Evolutionary conservation across 1,140 invertebrate genomes (phyloP), one percentile per base, ranked within the genome.

Genomic region (Lepidurus packardi): DNA sequence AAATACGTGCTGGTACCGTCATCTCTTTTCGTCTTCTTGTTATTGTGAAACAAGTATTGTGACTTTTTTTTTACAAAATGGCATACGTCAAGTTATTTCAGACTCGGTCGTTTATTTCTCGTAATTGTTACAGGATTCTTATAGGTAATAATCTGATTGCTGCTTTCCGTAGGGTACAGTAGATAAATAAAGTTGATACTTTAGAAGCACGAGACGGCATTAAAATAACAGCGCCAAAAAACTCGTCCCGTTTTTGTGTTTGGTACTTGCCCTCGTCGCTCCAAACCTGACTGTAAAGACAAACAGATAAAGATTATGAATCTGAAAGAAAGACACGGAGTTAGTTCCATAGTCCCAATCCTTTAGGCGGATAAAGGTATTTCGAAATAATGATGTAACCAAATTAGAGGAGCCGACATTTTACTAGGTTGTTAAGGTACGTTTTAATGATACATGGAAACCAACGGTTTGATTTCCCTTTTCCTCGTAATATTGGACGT

Each of bases 181-280:
- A 25, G 13, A 47, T 43, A 44, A 25, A 47, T 21, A 16, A 1
- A 47, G 42, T 45, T 77, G 44, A 80, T 79, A 41, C 78, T 75
- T 53, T 75, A 73, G 53, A 82, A 82, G 43, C 81, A 82, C 25
- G 80, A 79, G 10, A 82, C 81, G 42, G 81, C 81, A 47, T 82
- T 82, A 78, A 82, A 82, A 47, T 82, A 82, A 75, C 81, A 82
- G 44, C 81, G 80, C 81, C 81, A 82, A 47, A 79, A 82, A 77
- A 80, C 81, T 47, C 80, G 81, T 16, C 78, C 80, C 21, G 80
- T 80, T 73, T 80, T 80, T 43, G 73, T 79, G 45, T 80, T 80
- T 16, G 73, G 73, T 24, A 9, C 13, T 47, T 74, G 73, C 1
- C 77, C 79, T 73, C 81, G 78, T 77, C 81, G 41, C 42, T 82